Evolutionary conservation across 2,113 vertebrate genomes (phyloP).

Genomic region (Pterocles gutturalis): DNA sequence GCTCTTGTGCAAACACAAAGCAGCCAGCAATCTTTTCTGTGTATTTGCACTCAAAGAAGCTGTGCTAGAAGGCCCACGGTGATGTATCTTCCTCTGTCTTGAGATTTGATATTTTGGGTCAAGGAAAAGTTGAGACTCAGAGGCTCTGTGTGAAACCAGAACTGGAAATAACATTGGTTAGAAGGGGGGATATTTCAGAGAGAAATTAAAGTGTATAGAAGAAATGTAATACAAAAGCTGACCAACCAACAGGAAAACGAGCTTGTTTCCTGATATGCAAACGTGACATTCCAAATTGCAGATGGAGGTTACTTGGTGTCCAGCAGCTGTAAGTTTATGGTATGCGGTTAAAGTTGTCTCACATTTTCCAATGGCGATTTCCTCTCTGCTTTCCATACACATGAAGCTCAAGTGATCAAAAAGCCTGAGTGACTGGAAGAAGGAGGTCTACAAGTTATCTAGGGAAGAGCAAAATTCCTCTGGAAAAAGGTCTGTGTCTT

Average conservation of each 20-base stretch:
- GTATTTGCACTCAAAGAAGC: neutral
- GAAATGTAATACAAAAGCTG: neutral
- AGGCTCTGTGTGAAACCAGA: neutral
- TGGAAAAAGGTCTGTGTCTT: neutral
- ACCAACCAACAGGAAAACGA: neutral
- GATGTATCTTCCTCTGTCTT: neutral
- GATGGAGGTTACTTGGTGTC: neutral
- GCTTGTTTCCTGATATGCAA: neutral
- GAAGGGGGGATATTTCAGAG: neutral
- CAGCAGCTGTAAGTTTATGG: neutral
- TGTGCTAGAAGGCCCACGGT: neutral
- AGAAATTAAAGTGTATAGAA: neutral
- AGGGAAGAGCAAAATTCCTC: neutral
- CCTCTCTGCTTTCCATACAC: neutral
- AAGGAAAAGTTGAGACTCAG: neutral
- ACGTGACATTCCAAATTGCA: neutral
- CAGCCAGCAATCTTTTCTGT: neutral
- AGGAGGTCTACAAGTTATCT: neutral
- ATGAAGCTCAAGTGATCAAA: neutral
- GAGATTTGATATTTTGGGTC: neutral
- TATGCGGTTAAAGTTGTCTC: neutral
- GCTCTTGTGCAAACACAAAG: rapidly evolving
- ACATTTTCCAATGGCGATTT: neutral
- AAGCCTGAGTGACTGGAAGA: neutral
- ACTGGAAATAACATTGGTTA: neutral